Evolutionary conservation across 2,888 invertebrate species (phyloP), one percentile per base, ranked within the genome.

Genomic region (Caenorhabditis japonica): DNA sequence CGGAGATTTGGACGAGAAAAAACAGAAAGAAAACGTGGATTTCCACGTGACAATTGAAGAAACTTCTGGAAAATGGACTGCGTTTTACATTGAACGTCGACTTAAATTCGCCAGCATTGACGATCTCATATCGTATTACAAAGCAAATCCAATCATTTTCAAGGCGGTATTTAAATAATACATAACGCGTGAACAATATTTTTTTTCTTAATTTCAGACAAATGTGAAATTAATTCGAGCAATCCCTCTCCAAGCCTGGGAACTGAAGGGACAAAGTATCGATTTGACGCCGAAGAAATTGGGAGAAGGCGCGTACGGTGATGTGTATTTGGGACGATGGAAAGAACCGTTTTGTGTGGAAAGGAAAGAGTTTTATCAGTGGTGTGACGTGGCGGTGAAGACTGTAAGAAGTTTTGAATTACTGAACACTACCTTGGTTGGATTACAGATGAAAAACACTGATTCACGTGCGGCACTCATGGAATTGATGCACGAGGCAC

Each of bases 271-370:
- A 58, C 43, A 52, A 19, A 34, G 44, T 0, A n/a, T 71, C 7
- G 71, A 71, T 4, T 30, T 71, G 21, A 51, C 30, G 17, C 4
- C 52, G 10, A 69, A 60, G 41, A 56, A 66, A 12, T 0, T 68
- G n/a, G 68, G 68, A 36, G 68, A 59, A 49, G 68, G 68, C 4
- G 68, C 68, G 8, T 68, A 41, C 23, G 68, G 68, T 27, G 49
- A 49, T 34, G 62, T 62, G 10, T 52, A 21, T 23, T 19, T 62
- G 15, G 62, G 62, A 36, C 39, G 30, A 43, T 61, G 61, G 61
- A 52, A 52, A 19, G 52, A 61, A 25, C 51, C 61, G 36, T 52
- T 61, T n/a, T 46, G 52, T 30, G 27, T 52, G 8, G 53, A 53
- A n/a, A 44, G 30, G 39, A 61, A 61, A n/a, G 61, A 61, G 23